Conservation (phyloP, 2,113 vertebrate genomes). For the Mobula birostris region DNA sequence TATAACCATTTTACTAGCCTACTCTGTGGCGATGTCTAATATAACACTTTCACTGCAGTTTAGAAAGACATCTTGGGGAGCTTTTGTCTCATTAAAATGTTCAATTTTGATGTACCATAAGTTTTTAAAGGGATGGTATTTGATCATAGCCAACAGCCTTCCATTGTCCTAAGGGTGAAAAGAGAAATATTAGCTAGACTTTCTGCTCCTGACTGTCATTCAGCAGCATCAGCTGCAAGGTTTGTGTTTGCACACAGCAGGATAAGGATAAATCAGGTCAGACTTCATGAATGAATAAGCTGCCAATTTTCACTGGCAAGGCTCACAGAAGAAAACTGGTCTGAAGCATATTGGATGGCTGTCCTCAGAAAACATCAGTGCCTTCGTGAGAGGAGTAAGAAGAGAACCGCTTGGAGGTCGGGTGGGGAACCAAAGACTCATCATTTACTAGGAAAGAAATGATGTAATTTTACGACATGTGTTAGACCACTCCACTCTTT, state of each 20-base stretch:
- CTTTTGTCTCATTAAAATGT: not conserved
- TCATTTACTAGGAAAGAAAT: not conserved
- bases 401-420: not conserved
- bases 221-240: not conserved
- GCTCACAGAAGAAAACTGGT: not conserved
- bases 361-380: not conserved
- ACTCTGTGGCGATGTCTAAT: not conserved
- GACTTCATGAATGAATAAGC: not conserved
- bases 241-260: not conserved
- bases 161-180: not conserved
- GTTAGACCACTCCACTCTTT: not conserved
- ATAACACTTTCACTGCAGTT: not conserved
- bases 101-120: not conserved
- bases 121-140: not conserved
- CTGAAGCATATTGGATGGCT: not conserved
- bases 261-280: not conserved
- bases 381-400: not conserved
- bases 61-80: not conserved
- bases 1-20: not conserved
- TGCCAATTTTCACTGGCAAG: not conserved
- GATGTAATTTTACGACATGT: not conserved
- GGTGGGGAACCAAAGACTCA: not conserved
- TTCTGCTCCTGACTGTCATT: not conserved
- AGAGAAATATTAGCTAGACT: not conserved
- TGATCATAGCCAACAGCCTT: not conserved